These are phyloP conservation scores for Callionymus lyra DNA, from an alignment of 2,113 vertebrate genomes.

Conservation along the genomic window DNA sequence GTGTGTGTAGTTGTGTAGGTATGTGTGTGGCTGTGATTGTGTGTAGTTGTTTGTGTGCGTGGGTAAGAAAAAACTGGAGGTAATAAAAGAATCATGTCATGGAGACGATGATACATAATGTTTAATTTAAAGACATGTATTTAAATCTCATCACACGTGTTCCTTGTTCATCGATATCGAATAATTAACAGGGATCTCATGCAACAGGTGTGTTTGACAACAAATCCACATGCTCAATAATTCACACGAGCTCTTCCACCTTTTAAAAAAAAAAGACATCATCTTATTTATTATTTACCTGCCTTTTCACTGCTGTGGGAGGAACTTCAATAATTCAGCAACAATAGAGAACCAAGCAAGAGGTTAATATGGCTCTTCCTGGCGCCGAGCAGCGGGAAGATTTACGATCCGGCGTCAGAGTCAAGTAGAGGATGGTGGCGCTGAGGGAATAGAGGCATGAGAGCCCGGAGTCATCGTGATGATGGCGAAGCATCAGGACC, in stretches of 20 bases:
- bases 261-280: slow-evolving; percentile 58
- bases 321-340: slow-evolving; percentile 66
- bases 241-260: slow-evolving; percentile 61
- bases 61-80: no score
- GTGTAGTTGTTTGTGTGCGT: no score
- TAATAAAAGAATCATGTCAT: no score
- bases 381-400: slow-evolving; percentile 42
- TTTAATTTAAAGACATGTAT: no score
- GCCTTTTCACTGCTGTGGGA: slow-evolving; percentile 53
- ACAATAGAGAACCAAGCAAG: slow-evolving; percentile 63
- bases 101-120: no score
- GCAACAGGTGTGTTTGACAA: slow-evolving; percentile 66
- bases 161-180: no score
- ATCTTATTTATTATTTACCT: slow-evolving; percentile 63
- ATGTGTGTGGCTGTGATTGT: no score
- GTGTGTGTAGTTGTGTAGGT: no score
- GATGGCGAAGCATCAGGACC: slow-evolving; percentile 22
- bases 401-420: slow-evolving; percentile 50
- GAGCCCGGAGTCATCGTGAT: slow-evolving; percentile 16
- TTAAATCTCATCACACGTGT: no score
- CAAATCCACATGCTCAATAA: slow-evolving; percentile 60
- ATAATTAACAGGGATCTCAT: slow-evolving; percentile 1
- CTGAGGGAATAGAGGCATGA: slow-evolving; percentile 36
- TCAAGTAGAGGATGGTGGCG: slow-evolving; percentile 25
- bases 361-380: slow-evolving; percentile 68